Evolutionary conservation across 2,113 vertebrate genomes (phyloP), one percentile per base, ranked within the genome.

Genomic region (Brienomyrus longianalis): DNA sequence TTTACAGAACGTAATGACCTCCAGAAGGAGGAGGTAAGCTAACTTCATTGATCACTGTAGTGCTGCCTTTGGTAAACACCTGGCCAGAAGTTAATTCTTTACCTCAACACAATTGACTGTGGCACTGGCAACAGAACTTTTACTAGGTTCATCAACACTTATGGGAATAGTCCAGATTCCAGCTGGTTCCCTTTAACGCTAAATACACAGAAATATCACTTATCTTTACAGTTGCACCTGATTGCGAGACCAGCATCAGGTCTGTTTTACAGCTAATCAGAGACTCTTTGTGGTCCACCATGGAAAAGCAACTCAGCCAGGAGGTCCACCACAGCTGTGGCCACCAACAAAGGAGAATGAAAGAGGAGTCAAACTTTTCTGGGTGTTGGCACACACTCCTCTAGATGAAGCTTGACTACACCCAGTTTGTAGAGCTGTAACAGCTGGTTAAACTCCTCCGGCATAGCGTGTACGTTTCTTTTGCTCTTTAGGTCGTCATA

Each of bases 401-500:
- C 62, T 31, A 70, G 62, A 13, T 70, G n/a, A 70, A 70, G 62
- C 62, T 70, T 70, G 62, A 70, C 62, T 3, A 31, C 62, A 70
- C 62, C 62, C 62, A 70, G 62, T 70, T 70, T 70, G n/a, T 70
- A 70, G n/a, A 70, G 62, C 62, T 70, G 62, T 5, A 70, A 27
- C 3, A 70, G 62, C 10, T 70, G 62, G 62, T 70, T 70, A 70
- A 70, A 70, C n/a, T 70, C 62, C n/a, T 31, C 62, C 0, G 62
- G 62, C 62, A 70, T 70, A 10, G 62, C 62, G 1, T 70, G 62
- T 1, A 70, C 62, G 10, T 94, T 96, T 0, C 62, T 70, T 11
- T 31, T 70, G 62, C 62, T 70, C 10, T 70, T n/a, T 13, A 66
- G n/a, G 11, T 66, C 1, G 9, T 66, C 62, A 66, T 66, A 66